A percentile compares a stretch with the other conserved stretches of the same genome.
phyloP scores from a whole-genome alignment of 2,888 invertebrate species.

The Drosophila cyrtoloma region DNA sequence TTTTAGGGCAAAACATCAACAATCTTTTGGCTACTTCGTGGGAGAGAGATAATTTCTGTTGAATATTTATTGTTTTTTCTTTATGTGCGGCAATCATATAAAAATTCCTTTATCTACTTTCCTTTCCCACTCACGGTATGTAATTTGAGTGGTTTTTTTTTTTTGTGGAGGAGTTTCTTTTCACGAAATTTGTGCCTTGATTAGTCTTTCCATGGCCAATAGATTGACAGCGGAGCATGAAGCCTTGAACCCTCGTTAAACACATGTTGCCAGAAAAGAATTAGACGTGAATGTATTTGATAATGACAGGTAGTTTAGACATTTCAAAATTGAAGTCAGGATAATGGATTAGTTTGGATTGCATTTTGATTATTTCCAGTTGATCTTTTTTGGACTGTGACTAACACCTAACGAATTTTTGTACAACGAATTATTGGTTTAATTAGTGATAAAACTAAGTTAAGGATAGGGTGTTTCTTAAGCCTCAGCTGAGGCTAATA shows the following conservation, averaged over 20 bases:
- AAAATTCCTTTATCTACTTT: slow-evolving; percentile 27
- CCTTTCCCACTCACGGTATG: slow-evolving; percentile 43
- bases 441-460: not conserved
- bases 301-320: slow-evolving; percentile 41
- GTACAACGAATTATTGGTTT: not conserved
- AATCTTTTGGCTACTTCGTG: slow-evolving; percentile 57
- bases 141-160: slow-evolving; percentile 62
- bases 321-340: not conserved
- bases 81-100: slow-evolving; percentile 52
- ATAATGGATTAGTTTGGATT: slow-evolving; percentile 5
- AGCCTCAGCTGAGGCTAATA: not conserved
- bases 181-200: slow-evolving; percentile 58
- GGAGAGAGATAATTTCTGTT: slow-evolving; percentile 75
- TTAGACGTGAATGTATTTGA: slow-evolving; percentile 45
- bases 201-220: slow-evolving; percentile 67
- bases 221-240: slow-evolving; percentile 52
- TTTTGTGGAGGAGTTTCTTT: slow-evolving; percentile 47
- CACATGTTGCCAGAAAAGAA: slow-evolving; percentile 78
- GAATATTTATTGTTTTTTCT: slow-evolving; percentile 56
- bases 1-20: slow-evolving; percentile 47
- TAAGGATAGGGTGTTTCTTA: not conserved
- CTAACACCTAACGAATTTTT: not conserved
- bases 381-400: not conserved
- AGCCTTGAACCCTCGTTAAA: slow-evolving; percentile 82
- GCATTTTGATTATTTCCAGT: not conserved